Conservation (phyloP, 2,888 invertebrate genomes). For the Drosophila pseudotalamancana region DNA sequence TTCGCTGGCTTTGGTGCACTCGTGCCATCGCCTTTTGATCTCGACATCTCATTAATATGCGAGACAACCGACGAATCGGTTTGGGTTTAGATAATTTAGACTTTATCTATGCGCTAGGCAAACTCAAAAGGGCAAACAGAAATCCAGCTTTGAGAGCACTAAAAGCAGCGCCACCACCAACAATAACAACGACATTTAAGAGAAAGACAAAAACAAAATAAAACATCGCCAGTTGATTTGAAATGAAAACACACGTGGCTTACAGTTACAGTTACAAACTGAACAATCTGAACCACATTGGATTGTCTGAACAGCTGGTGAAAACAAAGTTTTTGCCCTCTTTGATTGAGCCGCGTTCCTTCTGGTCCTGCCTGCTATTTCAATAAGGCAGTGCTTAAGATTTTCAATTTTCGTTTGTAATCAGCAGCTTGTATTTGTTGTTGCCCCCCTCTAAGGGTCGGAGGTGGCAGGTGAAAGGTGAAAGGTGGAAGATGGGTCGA, state of each 20-base stretch:
- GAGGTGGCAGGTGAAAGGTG: too few species aligned
- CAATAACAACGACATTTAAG: background rate
- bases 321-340: slow-evolving; percentile 62
- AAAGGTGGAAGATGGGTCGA: too few species aligned
- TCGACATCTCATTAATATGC: slow-evolving; percentile 71
- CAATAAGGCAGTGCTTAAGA: slow-evolving; percentile 73
- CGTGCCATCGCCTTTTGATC: slow-evolving; percentile 56
- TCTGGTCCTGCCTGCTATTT: slow-evolving; percentile 39
- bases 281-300: slow-evolving; percentile 35
- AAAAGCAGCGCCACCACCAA: slow-evolving; percentile 14
- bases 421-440: slow-evolving; percentile 58
- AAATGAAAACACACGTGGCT: slow-evolving; percentile 77
- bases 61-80: slow-evolving; percentile 69
- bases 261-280: slow-evolving; percentile 21
- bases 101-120: slow-evolving; percentile 56
- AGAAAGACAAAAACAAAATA: slow-evolving; percentile 41
- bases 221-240: slow-evolving; percentile 67
- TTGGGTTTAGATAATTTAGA: slow-evolving; percentile 77
- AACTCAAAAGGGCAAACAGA: slow-evolving; percentile 30
- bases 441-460: too few species aligned
- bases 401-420: slow-evolving; percentile 79
- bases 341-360: slow-evolving; percentile 34
- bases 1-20: slow-evolving; percentile 58
- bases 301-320: slow-evolving; percentile 71
- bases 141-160: slow-evolving; percentile 12